Percentiles rank a stretch among this genome's conserved stretches.
Conservation (phyloP, 2,113 vertebrate species). For the Todiramphus chloris region DNA sequence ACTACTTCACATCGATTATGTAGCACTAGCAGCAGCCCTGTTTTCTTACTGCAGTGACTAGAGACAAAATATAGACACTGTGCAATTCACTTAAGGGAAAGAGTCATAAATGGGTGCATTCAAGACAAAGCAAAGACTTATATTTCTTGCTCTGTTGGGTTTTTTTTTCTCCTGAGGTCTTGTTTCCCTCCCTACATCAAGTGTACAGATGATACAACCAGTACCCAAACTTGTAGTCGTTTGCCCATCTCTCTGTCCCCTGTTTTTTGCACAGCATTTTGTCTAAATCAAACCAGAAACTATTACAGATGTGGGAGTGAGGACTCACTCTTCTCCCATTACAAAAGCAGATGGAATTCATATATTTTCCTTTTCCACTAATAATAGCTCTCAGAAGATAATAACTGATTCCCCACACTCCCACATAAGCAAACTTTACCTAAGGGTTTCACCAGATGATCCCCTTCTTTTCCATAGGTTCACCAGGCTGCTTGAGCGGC, state of each 20-base stretch:
- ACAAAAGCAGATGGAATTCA: background rate
- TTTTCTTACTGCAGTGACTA: background rate
- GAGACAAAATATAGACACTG: background rate
- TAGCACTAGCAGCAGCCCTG: background rate
- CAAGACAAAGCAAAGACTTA: background rate
- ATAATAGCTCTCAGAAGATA: background rate
- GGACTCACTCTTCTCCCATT: background rate
- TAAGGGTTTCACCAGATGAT: constrained; percentile 94
- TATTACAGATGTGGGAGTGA: background rate
- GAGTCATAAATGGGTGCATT: background rate
- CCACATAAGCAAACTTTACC: constrained; percentile 74
- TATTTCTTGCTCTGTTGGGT: background rate
- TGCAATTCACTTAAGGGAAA: background rate
- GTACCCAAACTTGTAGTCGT: background rate
- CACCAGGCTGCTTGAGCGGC: constrained; percentile 94
- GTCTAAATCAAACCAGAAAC: background rate
- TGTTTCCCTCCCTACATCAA: background rate
- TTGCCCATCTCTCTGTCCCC: background rate
- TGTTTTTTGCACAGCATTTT: background rate
- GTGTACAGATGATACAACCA: background rate
- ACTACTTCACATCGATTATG: background rate
- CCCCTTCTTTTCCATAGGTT: constrained; percentile 96
- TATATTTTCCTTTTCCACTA: background rate
- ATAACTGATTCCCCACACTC: background rate
- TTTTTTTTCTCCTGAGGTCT: background rate